Conservation (phyloP, 2,888 invertebrate genomes). For the Pyrochroa serraticornis region DNA sequence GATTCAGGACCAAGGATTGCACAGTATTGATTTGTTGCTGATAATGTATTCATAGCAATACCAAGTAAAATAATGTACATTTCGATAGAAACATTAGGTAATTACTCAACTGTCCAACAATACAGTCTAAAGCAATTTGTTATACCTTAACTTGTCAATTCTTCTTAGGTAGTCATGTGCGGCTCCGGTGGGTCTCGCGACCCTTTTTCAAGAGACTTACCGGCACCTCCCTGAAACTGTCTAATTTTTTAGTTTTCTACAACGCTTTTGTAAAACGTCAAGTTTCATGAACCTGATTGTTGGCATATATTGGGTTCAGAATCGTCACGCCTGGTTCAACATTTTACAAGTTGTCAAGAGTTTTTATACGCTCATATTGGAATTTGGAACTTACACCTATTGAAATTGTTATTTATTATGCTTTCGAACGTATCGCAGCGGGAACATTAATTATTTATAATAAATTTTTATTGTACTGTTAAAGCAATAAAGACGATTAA, state of each 20-base stretch:
- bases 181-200: too few species aligned
- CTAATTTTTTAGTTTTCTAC: too few species aligned
- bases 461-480: slow-evolving; percentile 31
- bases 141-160: slow-evolving; percentile 1
- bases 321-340: background rate
- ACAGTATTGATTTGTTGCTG: too few species aligned
- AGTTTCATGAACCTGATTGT: too few species aligned
- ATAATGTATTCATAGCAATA: background rate
- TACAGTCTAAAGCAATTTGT: slow-evolving; percentile 13
- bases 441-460: slow-evolving; percentile 26
- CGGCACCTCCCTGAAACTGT: too few species aligned
- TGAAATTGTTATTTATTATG: slow-evolving; percentile 19
- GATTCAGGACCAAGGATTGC: too few species aligned
- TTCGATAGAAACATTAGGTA: slow-evolving; percentile 9
- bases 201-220: too few species aligned
- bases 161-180: background rate
- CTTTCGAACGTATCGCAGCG: slow-evolving; percentile 27
- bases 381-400: background rate
- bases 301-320: too few species aligned
- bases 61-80: slow-evolving; percentile 12
- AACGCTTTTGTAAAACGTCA: too few species aligned
- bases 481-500: slow-evolving; percentile 28
- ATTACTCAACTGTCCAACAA: slow-evolving; percentile 11
- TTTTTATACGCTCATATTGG: slow-evolving; percentile 2
- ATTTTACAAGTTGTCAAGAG: background rate